Evolutionary conservation across 2,113 vertebrate species (phyloP).

Genomic region (Ailuropoda melanoleuca): DNA sequence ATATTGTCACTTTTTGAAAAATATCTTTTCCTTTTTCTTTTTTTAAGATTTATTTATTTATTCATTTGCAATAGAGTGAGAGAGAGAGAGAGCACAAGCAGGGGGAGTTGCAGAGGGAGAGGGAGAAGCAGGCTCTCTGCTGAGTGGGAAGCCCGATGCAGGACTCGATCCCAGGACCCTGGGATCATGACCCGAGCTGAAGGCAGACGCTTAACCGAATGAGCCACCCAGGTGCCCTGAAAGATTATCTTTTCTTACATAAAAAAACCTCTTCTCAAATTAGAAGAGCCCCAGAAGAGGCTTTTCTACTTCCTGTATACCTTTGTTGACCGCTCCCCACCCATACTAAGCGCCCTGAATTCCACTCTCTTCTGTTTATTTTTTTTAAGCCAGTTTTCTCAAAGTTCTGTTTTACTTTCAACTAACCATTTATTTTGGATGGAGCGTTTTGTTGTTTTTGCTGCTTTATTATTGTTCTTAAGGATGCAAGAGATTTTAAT

Average conservation of each 20-base stretch:
- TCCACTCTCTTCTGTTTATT: neutral
- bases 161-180: too few relatives aligned
- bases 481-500: neutral
- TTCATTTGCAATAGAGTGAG: too few relatives aligned
- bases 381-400: constrained; percentile 14
- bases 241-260: neutral
- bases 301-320: neutral
- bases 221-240: too few relatives aligned
- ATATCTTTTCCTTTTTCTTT: neutral
- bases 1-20: neutral
- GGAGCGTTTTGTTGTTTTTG: neutral
- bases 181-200: too few relatives aligned
- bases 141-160: too few relatives aligned
- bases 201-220: too few relatives aligned
- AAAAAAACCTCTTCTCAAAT: neutral
- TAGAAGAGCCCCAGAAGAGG: neutral
- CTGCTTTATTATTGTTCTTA: neutral
- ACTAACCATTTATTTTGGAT: neutral
- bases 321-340: neutral
- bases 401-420: neutral
- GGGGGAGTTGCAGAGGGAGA: too few relatives aligned
- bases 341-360: neutral
- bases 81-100: too few relatives aligned
- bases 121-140: too few relatives aligned
- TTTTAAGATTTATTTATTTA: too few relatives aligned